These are phyloP conservation scores for Chrysodeixis includens DNA, from an alignment of 2,888 invertebrate species.

Conservation along the genomic window DNA sequence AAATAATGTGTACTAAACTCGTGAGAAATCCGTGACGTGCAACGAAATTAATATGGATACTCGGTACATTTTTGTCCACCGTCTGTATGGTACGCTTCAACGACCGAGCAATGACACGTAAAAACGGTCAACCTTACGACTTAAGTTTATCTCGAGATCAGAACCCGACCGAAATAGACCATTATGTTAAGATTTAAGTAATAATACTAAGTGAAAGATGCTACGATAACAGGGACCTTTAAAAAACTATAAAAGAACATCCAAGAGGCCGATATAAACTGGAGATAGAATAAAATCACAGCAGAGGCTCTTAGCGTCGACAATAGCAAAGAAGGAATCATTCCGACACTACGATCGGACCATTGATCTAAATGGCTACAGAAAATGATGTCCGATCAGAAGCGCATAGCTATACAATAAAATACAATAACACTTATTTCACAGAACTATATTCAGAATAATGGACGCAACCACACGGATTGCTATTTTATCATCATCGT, in stretches of 20 bases:
- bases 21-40: constrained; percentile 54
- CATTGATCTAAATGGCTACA: constrained; percentile 45
- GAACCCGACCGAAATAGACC: constrained; percentile 39
- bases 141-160: constrained; percentile 46
- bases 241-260: constrained; percentile 43
- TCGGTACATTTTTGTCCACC: constrained; percentile 36
- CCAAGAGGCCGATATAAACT: constrained; percentile 32
- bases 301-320: constrained; percentile 59
- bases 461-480: constrained; percentile 2
- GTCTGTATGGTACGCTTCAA: constrained; percentile 22
- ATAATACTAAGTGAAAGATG: constrained; percentile 48
- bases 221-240: constrained; percentile 43
- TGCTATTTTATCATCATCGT: constrained; percentile 16
- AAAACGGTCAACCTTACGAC: constrained; percentile 23
- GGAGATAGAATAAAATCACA: constrained; percentile 44
- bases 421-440: constrained; percentile 13
- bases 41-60: constrained; percentile 42
- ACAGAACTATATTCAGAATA: constrained; percentile 14
- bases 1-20: constrained; percentile 61
- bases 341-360: constrained; percentile 60
- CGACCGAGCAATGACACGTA: constrained; percentile 43
- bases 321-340: constrained; percentile 58
- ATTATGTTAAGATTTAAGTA: constrained; percentile 46
- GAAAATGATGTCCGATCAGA: constrained; percentile 31
- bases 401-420: background rate